phyloP scores from a whole-genome alignment of 2,888 invertebrate species.

The Lottia scabra region DNA sequence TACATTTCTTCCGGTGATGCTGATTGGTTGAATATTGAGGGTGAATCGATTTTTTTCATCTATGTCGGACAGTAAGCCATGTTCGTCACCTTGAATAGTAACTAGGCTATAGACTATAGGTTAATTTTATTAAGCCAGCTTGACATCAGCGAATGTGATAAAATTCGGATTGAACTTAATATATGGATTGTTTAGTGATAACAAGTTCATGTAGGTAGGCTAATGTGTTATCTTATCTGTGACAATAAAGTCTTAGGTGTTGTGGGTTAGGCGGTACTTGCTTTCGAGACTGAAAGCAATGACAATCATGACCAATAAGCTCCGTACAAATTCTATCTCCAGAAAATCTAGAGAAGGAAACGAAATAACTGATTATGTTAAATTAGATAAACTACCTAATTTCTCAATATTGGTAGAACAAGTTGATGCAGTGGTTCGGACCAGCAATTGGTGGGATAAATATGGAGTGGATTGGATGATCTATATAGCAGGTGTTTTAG shows the following conservation, averaged over 20 bases:
- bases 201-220: too few relatives aligned
- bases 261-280: neutral
- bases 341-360: neutral
- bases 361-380: conserved; percentile 40
- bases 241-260: neutral
- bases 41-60: too few relatives aligned
- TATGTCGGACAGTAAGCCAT: too few relatives aligned
- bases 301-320: neutral
- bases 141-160: too few relatives aligned
- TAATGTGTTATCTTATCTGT: neutral
- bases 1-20: too few relatives aligned
- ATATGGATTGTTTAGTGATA: too few relatives aligned
- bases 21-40: too few relatives aligned
- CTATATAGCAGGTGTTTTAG: conserved; percentile 28
- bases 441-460: conserved; percentile 56
- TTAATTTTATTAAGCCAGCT: too few relatives aligned
- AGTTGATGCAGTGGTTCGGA: conserved; percentile 44
- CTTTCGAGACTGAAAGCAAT: neutral
- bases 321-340: too few relatives aligned
- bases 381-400: conserved; percentile 52
- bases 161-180: too few relatives aligned
- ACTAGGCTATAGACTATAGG: too few relatives aligned
- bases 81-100: too few relatives aligned
- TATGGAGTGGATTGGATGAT: conserved; percentile 59
- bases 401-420: conserved; percentile 46